A percentile compares a stretch with the other conserved stretches of the same genome.
These are phyloP conservation scores for Perdix hodgsoniae DNA, from an alignment of 2,797 vertebrate species.

Conservation along the genomic window DNA sequence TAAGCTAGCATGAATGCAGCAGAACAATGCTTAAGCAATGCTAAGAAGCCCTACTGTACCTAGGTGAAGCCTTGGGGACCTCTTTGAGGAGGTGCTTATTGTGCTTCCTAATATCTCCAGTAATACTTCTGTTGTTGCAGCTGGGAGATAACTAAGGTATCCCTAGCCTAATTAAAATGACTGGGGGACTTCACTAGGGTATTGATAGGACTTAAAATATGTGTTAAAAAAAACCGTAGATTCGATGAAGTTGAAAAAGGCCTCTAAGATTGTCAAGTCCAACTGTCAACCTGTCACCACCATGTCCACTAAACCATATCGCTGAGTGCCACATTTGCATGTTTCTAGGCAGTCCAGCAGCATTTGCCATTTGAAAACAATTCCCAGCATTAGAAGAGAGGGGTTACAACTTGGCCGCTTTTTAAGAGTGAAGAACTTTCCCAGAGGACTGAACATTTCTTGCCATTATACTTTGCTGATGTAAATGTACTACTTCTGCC, in stretches of 20 bases:
- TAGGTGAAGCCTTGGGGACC: not conserved
- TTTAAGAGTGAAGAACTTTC: not conserved
- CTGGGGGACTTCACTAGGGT: accelerated
- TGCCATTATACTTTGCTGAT: not conserved
- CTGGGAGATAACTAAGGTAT: not conserved
- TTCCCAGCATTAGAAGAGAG: not conserved
- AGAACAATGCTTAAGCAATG: not conserved
- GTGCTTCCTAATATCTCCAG: not conserved
- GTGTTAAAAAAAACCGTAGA: too few relatives aligned
- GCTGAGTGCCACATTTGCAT: not conserved
- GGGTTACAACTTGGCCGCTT: not conserved
- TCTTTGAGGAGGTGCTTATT: not conserved
- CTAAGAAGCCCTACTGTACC: not conserved
- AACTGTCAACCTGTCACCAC: not conserved
- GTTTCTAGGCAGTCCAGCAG: not conserved
- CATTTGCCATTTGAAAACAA: not conserved
- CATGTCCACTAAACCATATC: not conserved
- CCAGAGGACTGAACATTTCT: not conserved
- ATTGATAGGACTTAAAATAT: not conserved
- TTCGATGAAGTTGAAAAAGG: not conserved
- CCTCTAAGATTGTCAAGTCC: not conserved
- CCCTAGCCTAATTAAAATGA: not conserved
- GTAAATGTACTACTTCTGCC: not conserved
- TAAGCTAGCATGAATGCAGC: not conserved
- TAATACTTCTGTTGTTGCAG: not conserved